A percentile compares a stretch with the other conserved stretches of the same genome.
Evolutionary conservation across 2,113 vertebrate genomes (phyloP).

Genomic region (Brienomyrus longianalis): DNA sequence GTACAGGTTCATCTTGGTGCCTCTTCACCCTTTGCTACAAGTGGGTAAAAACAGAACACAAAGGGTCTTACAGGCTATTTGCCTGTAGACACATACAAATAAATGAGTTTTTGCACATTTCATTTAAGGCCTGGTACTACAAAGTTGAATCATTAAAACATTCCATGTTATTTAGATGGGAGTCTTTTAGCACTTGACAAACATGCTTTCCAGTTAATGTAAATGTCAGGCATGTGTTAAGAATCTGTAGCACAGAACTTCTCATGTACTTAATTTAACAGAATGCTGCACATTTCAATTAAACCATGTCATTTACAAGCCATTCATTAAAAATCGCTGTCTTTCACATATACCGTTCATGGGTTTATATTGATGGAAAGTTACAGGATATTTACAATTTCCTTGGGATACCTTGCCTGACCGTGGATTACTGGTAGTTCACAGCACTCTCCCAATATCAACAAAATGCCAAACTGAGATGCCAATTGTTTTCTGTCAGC

Average conservation of each 20-base stretch:
- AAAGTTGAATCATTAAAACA: slow-evolving; percentile 32
- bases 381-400: not conserved
- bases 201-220: slow-evolving; percentile 36
- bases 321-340: not conserved
- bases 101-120: not conserved
- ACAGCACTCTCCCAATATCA: not conserved
- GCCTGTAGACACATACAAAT: not conserved
- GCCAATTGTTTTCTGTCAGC: slow-evolving; percentile 8
- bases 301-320: slow-evolving; percentile 8
- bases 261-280: not conserved
- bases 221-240: slow-evolving; percentile 22
- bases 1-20: not conserved
- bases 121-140: slow-evolving; percentile 29
- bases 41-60: not conserved
- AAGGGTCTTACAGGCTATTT: not conserved
- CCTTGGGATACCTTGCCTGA: not conserved
- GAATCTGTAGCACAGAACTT: slow-evolving; percentile 23
- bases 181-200: slow-evolving; percentile 31
- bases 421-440: not conserved
- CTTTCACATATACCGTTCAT: not conserved
- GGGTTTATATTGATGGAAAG: not conserved
- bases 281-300: slow-evolving; percentile 1
- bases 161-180: slow-evolving; percentile 31
- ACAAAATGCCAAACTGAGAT: not conserved
- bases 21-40: not conserved